Conservation (phyloP, 2,113 vertebrate species). For the Stictonetta naevosa region DNA sequence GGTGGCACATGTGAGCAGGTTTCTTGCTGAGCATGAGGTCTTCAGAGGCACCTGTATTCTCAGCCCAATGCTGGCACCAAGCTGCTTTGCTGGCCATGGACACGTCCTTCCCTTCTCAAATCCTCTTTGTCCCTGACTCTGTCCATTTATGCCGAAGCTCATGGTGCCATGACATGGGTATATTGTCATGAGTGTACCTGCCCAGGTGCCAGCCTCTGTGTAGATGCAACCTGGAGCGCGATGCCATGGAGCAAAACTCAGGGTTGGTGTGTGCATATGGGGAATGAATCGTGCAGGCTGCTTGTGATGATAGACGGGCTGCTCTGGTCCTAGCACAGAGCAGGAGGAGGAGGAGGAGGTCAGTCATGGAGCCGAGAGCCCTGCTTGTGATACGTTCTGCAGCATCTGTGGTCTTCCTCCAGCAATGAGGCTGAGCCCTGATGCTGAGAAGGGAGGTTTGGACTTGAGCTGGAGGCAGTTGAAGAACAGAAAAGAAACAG, state of each 20-base stretch:
- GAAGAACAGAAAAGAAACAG: not conserved
- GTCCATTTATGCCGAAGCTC: accelerated
- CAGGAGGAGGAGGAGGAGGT: not conserved
- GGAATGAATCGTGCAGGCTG: accelerated
- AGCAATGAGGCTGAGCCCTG: not conserved
- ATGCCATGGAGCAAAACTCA: accelerated
- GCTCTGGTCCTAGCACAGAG: not conserved
- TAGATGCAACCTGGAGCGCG: not conserved
- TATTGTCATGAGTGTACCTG: not conserved
- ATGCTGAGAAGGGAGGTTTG: not conserved
- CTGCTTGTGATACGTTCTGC: not conserved
- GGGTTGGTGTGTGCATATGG: accelerated
- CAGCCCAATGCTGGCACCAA: not conserved
- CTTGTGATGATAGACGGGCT: accelerated
- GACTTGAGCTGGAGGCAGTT: not conserved
- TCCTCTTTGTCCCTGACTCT: not conserved
- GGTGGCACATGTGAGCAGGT: not conserved
- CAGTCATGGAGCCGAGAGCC: not conserved
- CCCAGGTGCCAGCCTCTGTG: accelerated
- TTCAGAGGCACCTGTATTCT: not conserved
- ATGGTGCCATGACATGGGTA: accelerated
- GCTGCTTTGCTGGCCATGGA: accelerated
- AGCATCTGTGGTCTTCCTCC: not conserved
- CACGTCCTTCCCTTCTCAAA: not conserved
- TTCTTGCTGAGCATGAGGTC: not conserved